Percentiles rank a stretch among this genome's conserved stretches.
Evolutionary conservation across 1,140 invertebrate genomes (phyloP).

Genomic region (Diachasmimorpha longicaudata): DNA sequence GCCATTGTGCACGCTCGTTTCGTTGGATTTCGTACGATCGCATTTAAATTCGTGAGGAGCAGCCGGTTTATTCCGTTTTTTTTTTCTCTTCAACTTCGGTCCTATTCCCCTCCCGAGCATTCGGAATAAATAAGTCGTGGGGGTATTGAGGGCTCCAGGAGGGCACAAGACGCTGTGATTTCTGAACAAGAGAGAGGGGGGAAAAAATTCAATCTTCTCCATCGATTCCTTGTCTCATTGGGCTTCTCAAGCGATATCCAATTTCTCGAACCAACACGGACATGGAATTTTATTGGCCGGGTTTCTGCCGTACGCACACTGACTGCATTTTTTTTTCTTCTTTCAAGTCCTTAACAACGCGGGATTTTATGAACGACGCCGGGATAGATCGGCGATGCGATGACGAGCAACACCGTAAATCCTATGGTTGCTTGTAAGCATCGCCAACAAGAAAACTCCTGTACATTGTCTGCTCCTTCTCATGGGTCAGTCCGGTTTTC

Average conservation of each 20-base stretch:
- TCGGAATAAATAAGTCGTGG: slow-evolving; percentile 8
- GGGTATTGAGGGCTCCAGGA: neutral
- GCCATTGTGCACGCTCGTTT: slow-evolving; percentile 6
- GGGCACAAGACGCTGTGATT: neutral
- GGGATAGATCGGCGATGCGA: slow-evolving; percentile 10
- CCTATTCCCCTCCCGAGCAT: neutral
- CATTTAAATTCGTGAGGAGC: slow-evolving; percentile 15
- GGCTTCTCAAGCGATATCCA: slow-evolving; percentile 15
- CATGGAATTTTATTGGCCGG: slow-evolving; percentile 14
- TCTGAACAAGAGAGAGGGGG: neutral
- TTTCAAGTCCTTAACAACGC: neutral
- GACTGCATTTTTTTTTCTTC: no score
- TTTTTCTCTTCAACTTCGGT: neutral
- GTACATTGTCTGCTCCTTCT: neutral
- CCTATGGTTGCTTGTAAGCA: neutral
- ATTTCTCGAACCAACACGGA: slow-evolving; percentile 3
- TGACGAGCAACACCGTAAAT: slow-evolving; percentile 26
- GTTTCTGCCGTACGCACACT: neutral
- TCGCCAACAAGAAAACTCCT: neutral
- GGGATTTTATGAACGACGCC: slow-evolving; percentile 11
- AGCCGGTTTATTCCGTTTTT: neutral
- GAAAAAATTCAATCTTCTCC: neutral
- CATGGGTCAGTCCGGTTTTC: slow-evolving; percentile 17
- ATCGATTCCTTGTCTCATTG: slow-evolving; percentile 15
- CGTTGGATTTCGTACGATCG: slow-evolving; percentile 7